Evolutionary conservation across 2,797 vertebrate species (phyloP), one percentile per base, ranked within the genome.

Genomic region (Taeniopygia guttata): DNA sequence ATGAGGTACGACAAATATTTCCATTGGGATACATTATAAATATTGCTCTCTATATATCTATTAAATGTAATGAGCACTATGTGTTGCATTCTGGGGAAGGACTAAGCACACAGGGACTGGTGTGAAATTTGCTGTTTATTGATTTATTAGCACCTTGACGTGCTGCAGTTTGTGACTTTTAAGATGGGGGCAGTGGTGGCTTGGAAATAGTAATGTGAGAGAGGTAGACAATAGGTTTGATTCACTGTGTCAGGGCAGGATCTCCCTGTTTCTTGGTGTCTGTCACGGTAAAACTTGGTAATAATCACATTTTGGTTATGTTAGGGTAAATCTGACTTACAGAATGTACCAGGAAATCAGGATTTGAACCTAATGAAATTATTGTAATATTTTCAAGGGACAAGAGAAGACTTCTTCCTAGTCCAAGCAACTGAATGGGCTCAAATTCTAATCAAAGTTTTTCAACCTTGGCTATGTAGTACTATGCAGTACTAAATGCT

Each of bases 91-190:
- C 70, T 48, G 40, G 30, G 63, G 25, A 64, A 76, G 19, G 17
- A 38, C 40, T 19, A 30, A 58, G 49, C 17, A 17, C 17, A 1
- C 1, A 3, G 14, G 30, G 12, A 40, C 25, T 72, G 29, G 11
- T 38, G 34, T 49, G 45, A 45, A 14, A 5, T 49, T 13, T 67
- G 40, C 38, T 9, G 0, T 34, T 66, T 5, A 27, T 16, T 11
- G 3, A 55, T 20, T 27, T 27, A 10, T 26, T 32, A 0, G 0
- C 34, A 43, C 18, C 16, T 43, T 60, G 46, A 38, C 0, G 0
- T 26, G 29, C 4, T 19, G 10, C 2, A 22, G 8, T 42, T 15
- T 15, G 25, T 34, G 22, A 15, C 26, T 77, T 59, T 8, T n/a
- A 43, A 66, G 22, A 55, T 9, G 17, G 9, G 13, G 11, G 13